phyloP scores from a whole-genome alignment of 2,888 invertebrate species.

The Ennomos quercinarius region DNA sequence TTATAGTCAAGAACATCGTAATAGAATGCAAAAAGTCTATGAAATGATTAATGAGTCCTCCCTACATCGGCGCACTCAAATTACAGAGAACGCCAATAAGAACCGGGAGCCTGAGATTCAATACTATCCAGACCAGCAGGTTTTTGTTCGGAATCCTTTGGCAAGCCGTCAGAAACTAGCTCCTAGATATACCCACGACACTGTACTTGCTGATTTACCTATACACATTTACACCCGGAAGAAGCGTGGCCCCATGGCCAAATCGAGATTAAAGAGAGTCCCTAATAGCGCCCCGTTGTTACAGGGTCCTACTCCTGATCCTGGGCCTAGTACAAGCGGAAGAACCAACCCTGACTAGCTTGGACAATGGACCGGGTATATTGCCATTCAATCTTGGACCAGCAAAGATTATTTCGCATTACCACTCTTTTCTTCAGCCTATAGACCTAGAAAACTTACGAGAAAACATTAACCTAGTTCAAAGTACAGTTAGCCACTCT shows the following conservation, averaged over 20 bases:
- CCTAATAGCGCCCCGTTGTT: slow-evolving; percentile 42
- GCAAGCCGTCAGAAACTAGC: slow-evolving; percentile 42
- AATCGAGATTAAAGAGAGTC: slow-evolving; percentile 34
- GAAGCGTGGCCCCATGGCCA: slow-evolving; percentile 40
- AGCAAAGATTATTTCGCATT: neutral
- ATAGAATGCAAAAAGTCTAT: slow-evolving; percentile 27
- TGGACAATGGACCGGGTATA: slow-evolving; percentile 36
- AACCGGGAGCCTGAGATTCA: slow-evolving; percentile 33
- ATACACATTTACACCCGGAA: slow-evolving; percentile 44
- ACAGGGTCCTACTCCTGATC: slow-evolving; percentile 40
- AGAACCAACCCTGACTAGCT: no score
- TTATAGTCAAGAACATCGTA: slow-evolving; percentile 29
- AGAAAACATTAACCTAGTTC: neutral
- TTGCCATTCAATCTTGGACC: slow-evolving; percentile 26
- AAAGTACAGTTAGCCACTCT: neutral
- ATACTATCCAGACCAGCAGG: slow-evolving; percentile 34
- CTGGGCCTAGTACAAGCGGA: no score
- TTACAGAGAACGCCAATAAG: no score
- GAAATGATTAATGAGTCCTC: slow-evolving; percentile 27
- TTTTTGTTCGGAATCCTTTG: slow-evolving; percentile 37
- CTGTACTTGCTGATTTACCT: slow-evolving; percentile 39
- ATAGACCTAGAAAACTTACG: neutral
- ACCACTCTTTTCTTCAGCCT: neutral
- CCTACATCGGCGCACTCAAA: slow-evolving; percentile 5
- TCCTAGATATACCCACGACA: slow-evolving; percentile 40